Evolutionary conservation across 2,888 invertebrate genomes (phyloP).

Genomic region (Syrphus vitripennis): DNA sequence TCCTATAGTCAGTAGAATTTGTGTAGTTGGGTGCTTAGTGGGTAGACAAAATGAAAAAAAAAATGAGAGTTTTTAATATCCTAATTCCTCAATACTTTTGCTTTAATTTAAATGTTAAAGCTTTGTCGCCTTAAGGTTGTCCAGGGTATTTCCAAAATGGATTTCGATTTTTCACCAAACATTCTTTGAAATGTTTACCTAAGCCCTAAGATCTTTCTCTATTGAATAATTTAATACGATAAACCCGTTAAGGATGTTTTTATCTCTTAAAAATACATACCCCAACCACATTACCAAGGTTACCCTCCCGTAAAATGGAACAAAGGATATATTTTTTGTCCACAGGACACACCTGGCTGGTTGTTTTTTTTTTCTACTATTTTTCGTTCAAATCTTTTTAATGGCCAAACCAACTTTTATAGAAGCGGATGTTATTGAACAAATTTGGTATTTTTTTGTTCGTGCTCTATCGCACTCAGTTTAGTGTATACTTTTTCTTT

Average conservation of each 20-base stretch:
- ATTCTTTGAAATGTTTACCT: not conserved
- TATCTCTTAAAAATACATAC: not conserved
- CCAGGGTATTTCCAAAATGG: not conserved
- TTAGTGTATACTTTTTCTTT: not conserved
- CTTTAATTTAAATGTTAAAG: no score
- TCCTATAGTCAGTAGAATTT: no score
- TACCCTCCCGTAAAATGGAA: conserved; percentile 6
- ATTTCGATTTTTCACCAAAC: not conserved
- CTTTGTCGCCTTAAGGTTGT: no score
- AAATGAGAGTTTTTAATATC: no score
- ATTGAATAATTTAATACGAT: conserved; percentile 22
- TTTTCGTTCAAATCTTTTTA: conserved; percentile 26
- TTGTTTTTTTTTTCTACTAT: not conserved
- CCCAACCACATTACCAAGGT: not conserved
- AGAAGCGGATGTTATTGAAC: conserved; percentile 2
- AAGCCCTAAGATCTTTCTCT: not conserved
- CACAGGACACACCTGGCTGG: conserved; percentile 13
- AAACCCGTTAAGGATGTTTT: conserved; percentile 1
- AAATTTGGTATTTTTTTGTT: not conserved
- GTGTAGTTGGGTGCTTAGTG: no score
- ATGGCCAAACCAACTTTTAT: conserved; percentile 5
- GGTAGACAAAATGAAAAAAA: no score
- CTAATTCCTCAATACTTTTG: no score
- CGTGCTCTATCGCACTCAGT: not conserved
- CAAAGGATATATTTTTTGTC: not conserved